Percentiles rank a stretch among this genome's conserved stretches.
Evolutionary conservation across 2,888 invertebrate genomes (phyloP).

Genomic region (Stictocephala bisonia): DNA sequence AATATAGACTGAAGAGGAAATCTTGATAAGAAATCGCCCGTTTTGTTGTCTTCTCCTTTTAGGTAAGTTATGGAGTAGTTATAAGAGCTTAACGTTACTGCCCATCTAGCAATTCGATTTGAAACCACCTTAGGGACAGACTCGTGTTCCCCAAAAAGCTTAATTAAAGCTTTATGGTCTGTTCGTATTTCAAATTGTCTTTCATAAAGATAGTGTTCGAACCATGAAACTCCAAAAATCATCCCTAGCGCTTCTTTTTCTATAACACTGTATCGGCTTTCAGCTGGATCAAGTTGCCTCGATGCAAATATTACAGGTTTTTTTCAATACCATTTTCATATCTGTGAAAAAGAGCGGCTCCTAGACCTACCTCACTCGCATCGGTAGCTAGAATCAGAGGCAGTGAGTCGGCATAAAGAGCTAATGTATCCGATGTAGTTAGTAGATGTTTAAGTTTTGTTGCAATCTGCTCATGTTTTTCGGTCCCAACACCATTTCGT

Average conservation of each 20-base stretch:
- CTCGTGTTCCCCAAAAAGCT: conserved; percentile 4
- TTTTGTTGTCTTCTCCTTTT: conserved; percentile 31
- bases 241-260: conserved; percentile 17
- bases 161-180: conserved; percentile 13
- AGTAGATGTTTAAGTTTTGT: conserved; percentile 8
- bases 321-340: conserved; percentile 22
- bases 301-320: conserved; percentile 27
- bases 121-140: not conserved
- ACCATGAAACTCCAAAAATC: not conserved
- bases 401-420: not conserved
- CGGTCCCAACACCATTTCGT: conserved; percentile 6
- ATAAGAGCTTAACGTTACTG: conserved; percentile 14
- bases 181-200: conserved; percentile 8
- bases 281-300: not conserved
- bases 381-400: conserved; percentile 20
- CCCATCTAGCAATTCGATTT: conserved; percentile 15
- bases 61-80: conserved; percentile 3
- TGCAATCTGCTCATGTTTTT: not conserved
- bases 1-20: not conserved
- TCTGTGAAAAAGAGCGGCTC: conserved; percentile 24
- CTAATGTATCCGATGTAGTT: not conserved
- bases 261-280: conserved; percentile 29
- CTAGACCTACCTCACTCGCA: conserved; percentile 26
- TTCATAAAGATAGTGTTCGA: conserved; percentile 10
- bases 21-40: conserved; percentile 36